Evolutionary conservation across 2,113 vertebrate genomes (phyloP), one percentile per base, ranked within the genome.

Genomic region (Amblyopsis rosae): DNA sequence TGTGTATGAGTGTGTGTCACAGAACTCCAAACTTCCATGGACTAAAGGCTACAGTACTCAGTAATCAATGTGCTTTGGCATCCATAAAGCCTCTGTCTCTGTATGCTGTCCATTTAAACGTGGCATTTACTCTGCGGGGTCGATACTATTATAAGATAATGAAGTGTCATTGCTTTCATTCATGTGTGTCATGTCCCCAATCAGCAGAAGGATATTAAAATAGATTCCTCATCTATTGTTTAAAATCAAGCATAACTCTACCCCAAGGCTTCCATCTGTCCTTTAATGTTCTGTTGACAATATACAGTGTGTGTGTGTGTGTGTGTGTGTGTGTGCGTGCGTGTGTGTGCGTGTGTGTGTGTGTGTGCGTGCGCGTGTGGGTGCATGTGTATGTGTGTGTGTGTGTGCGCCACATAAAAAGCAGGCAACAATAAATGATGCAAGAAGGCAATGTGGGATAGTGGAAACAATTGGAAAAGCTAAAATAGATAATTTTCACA

Each of bases 81-180:
- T 72, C 79, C 69, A 78, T 80, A 76, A 76, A 72, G 59, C 55
- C 75, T 73, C 76, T 62, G 70, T 79, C 72, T 67, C 54, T 41
- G 45, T 58, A 63, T 80, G 67, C 73, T 54, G 45, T 75, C 69
- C 50, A 73, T 54, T 77, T 83, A 79, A 71, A 70, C 80, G 65
- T 83, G 80, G 51, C 68, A 78, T 85, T 85, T 86, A 79, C 72
- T 80, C 61, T 5, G 48, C 41, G 49, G 16, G 58, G 70, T 79
- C 74, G 12, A 90, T 84, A 67, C 70, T 19, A 53, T 77, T 81
- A 81, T 75, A 67, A 82, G 77, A 51, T 67, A 72, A 64, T 75
- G 59, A 73, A 72, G 72, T 74, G 68, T 79, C 69, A 77, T 90
- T 65, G 17, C 63, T 73, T 79, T 82, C 81, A 80, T 82, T 77